Percentiles rank a stretch among this genome's conserved stretches.
phyloP scores from a whole-genome alignment of 2,888 invertebrate species.

The Erebia ligea region DNA sequence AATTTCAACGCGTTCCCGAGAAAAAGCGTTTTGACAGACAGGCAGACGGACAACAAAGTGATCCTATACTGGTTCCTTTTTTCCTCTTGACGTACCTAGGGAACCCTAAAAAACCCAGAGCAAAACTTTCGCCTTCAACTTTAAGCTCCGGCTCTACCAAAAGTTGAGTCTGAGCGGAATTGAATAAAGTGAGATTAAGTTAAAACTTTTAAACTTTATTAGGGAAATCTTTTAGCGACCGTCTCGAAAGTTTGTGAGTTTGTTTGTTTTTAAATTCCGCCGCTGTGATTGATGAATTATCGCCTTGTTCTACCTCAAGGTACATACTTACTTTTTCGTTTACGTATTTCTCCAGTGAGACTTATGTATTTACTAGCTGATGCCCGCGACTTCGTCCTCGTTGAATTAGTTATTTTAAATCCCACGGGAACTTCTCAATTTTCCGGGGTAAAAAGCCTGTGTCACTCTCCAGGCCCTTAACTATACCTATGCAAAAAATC shows the following conservation, averaged over 20 bases:
- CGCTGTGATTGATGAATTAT: not conserved
- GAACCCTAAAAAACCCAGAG: not conserved
- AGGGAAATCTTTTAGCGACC: not conserved
- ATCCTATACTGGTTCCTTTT: no score
- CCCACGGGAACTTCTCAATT: no score
- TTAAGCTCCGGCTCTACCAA: not conserved
- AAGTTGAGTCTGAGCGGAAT: constrained; percentile 4
- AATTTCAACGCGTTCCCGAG: no score
- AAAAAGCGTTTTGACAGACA: no score
- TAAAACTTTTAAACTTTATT: constrained; percentile 13
- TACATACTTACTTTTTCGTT: no score
- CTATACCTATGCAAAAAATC: no score
- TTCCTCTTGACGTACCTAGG: no score
- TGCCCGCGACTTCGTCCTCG: not conserved
- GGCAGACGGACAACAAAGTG: no score
- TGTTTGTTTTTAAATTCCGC: constrained; percentile 7
- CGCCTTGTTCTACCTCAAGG: not conserved
- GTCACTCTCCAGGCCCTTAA: no score
- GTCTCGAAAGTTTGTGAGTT: constrained; percentile 3
- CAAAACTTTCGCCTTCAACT: constrained; percentile 13
- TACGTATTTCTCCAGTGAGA: no score
- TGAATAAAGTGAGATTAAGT: constrained; percentile 17
- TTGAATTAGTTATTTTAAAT: no score
- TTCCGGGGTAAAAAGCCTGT: no score
- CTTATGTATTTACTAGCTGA: not conserved